phyloP scores from a whole-genome alignment of 2,113 vertebrate genomes.

The Lutjanus erythropterus region DNA sequence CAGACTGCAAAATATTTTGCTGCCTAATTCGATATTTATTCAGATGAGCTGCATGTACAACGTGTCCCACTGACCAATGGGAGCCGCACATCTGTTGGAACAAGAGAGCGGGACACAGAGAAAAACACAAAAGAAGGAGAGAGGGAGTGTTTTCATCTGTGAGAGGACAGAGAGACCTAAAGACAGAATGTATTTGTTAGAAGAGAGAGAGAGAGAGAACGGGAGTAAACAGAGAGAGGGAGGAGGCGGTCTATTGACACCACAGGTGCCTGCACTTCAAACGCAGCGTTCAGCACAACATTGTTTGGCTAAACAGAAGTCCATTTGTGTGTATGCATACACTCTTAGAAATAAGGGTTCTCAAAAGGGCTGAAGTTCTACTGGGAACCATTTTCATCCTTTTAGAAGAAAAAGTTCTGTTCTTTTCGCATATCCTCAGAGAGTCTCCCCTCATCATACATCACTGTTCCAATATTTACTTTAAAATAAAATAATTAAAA shows the following conservation, averaged over 20 bases:
- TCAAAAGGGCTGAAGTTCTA: too few species aligned
- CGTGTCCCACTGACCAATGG: background rate
- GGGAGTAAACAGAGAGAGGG: background rate
- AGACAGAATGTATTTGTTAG: background rate
- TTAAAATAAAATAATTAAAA: too few species aligned
- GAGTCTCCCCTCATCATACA: too few species aligned
- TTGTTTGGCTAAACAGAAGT: conserved; percentile 15
- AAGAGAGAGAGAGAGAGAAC: conserved; percentile 15
- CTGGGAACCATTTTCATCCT: too few species aligned
- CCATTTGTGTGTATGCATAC: conserved; percentile 12
- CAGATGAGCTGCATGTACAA: background rate
- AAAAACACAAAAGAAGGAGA: conserved; percentile 6
- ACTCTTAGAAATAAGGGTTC: too few species aligned
- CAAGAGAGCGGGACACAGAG: background rate
- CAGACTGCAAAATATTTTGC: background rate
- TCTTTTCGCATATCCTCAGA: too few species aligned
- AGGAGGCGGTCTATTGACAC: conserved; percentile 43
- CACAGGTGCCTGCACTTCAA: conserved; percentile 68
- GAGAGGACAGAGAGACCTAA: conserved; percentile 6
- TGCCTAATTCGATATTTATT: background rate
- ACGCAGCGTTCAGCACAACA: conserved; percentile 29
- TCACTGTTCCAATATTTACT: too few species aligned
- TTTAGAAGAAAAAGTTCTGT: too few species aligned
- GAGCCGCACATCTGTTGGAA: conserved; percentile 35
- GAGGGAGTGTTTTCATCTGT: conserved; percentile 6